phyloP scores from a whole-genome alignment of 2,888 invertebrate species.

The Chrysolina americana region DNA sequence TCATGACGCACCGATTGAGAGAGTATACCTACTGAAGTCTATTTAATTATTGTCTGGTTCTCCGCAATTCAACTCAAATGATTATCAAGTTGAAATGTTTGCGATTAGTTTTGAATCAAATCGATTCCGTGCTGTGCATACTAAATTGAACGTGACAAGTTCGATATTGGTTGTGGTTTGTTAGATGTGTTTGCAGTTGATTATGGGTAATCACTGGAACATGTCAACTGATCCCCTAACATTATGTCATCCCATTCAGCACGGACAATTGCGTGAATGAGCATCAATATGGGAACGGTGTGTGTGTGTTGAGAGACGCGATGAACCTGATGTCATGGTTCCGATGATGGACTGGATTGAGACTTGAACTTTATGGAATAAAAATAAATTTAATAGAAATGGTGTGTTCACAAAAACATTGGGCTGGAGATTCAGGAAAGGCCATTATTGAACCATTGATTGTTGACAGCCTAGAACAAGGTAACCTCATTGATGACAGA shows the following conservation, averaged over 20 bases:
- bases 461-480: no score
- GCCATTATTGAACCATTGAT: no score
- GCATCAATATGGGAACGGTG: not conserved
- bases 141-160: not conserved
- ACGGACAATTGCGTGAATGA: not conserved
- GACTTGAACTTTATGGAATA: no score
- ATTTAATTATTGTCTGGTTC: no score
- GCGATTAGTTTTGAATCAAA: not conserved
- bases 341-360: no score
- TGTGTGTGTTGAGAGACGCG: not conserved
- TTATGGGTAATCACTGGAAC: not conserved
- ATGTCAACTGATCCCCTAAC: not conserved
- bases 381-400: no score
- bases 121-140: not conserved
- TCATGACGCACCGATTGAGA: no score
- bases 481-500: no score
- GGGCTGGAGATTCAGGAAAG: no score
- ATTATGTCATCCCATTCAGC: conserved; percentile 1
- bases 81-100: not conserved
- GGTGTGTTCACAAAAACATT: no score
- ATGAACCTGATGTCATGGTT: not conserved
- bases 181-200: not conserved
- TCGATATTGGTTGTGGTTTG: conserved; percentile 3
- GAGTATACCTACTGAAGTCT: no score
- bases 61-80: not conserved